Evolutionary conservation across 2,797 vertebrate genomes (phyloP).

Genomic region (Anolis apletophallus): DNA sequence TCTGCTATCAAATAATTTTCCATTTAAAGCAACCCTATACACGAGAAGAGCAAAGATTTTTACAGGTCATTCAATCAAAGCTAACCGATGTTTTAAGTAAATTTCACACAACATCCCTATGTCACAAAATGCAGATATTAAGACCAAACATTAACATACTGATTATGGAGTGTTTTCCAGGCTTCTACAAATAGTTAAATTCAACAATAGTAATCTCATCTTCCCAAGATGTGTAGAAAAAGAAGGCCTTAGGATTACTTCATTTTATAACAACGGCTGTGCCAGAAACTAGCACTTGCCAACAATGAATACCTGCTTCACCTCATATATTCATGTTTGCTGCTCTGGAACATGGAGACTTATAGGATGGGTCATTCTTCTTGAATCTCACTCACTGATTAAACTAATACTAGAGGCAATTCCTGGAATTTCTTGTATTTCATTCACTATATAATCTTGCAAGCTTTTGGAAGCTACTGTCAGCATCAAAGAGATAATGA

Average conservation of each 20-base stretch:
- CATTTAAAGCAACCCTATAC: not conserved
- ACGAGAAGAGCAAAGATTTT: constrained; percentile 6
- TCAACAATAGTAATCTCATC: not conserved
- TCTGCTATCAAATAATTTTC: not conserved
- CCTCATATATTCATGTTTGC: not conserved
- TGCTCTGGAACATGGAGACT: accelerated
- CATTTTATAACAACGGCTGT: not conserved
- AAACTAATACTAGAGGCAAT: not conserved
- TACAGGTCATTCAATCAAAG: constrained; percentile 18
- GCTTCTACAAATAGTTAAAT: not conserved
- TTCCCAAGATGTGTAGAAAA: not conserved
- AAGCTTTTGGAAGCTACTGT: not conserved
- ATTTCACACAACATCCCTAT: not conserved
- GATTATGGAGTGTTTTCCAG: not conserved
- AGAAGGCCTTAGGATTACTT: not conserved
- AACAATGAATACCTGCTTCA: constrained; percentile 17
- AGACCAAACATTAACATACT: not conserved
- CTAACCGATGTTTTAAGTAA: not conserved
- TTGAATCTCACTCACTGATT: constrained; percentile 10
- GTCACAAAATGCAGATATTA: not conserved
- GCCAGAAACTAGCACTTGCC: not conserved
- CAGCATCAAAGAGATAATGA: not conserved
- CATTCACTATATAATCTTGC: constrained; percentile 10
- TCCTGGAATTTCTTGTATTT: constrained; percentile 4
- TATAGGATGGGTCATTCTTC: not conserved